Conservation (phyloP, 1,140 invertebrate species). For the Drosophila rhopaloa region DNA sequence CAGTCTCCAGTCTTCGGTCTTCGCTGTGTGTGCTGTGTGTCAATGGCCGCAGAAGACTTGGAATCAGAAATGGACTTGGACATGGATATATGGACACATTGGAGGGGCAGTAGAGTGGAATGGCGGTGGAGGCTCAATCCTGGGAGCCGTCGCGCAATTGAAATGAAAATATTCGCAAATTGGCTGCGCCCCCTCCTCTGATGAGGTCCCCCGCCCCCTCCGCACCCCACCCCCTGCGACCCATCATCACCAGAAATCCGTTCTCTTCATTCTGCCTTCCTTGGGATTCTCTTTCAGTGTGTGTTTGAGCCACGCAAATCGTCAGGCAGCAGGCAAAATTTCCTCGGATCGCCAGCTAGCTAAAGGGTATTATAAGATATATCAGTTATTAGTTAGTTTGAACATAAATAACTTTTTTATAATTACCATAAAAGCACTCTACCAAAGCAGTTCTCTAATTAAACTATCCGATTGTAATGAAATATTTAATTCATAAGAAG, state of each 20-base stretch:
- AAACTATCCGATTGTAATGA: too few relatives aligned
- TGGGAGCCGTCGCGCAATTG: slow-evolving; percentile 71
- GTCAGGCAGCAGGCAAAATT: slow-evolving; percentile 41
- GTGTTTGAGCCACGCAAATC: slow-evolving; percentile 63
- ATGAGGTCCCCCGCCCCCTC: slow-evolving; percentile 4
- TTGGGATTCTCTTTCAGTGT: slow-evolving; percentile 15
- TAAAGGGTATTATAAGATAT: slow-evolving; percentile 13
- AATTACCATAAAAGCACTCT: too few relatives aligned
- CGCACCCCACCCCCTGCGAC: background rate
- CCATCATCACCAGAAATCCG: slow-evolving; percentile 4
- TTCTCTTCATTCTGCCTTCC: slow-evolving; percentile 22
- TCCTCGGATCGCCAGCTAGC: slow-evolving; percentile 20
- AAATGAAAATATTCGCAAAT: slow-evolving; percentile 84
- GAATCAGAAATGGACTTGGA: slow-evolving; percentile 29
- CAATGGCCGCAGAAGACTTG: slow-evolving; percentile 62
- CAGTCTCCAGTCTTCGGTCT: slow-evolving; percentile 2
- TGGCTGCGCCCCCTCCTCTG: slow-evolving; percentile 67
- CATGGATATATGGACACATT: slow-evolving; percentile 2
- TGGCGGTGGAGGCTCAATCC: slow-evolving; percentile 46
- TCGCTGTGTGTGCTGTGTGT: slow-evolving; percentile 61
- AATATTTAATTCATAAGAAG: too few relatives aligned
- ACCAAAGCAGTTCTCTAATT: too few relatives aligned
- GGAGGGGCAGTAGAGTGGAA: slow-evolving; percentile 3
- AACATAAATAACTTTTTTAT: too few relatives aligned
- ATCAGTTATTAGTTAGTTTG: too few relatives aligned